Evolutionary conservation across 2,888 invertebrate genomes (phyloP).

Genomic region (Agrotis ipsilon): DNA sequence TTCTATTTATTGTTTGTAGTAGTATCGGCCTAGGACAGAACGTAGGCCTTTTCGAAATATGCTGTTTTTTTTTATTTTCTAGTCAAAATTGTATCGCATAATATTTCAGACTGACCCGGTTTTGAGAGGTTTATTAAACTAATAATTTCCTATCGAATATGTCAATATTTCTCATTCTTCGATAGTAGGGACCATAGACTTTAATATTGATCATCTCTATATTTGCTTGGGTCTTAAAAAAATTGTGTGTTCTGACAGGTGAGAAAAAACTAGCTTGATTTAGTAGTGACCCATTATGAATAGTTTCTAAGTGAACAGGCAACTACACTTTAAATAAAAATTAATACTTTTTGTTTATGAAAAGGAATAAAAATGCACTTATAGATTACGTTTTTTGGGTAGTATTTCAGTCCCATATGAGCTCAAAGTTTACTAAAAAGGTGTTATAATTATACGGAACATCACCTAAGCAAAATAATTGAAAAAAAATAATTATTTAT

Average conservation of each 20-base stretch:
- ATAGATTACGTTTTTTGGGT: too few relatives aligned
- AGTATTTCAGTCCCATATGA: too few relatives aligned
- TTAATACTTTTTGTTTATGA: not conserved
- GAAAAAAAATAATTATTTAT: too few relatives aligned
- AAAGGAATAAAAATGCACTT: not conserved
- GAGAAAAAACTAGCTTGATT: not conserved
- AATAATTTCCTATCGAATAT: conserved; percentile 74
- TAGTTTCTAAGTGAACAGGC: too few relatives aligned
- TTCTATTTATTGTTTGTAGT: conserved; percentile 50
- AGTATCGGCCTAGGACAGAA: conserved; percentile 54
- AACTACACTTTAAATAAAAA: not conserved
- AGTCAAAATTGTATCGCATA: conserved; percentile 70
- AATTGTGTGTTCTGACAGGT: conserved; percentile 29
- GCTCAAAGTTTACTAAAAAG: too few relatives aligned
- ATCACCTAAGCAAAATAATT: too few relatives aligned
- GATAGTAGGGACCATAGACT: conserved; percentile 88
- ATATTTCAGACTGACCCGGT: conserved; percentile 76
- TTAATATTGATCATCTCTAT: conserved; percentile 75
- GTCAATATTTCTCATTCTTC: conserved; percentile 76
- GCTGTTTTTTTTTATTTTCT: conserved; percentile 59
- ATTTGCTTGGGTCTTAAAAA: conserved; percentile 71
- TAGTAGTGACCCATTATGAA: too few relatives aligned
- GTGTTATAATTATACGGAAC: too few relatives aligned
- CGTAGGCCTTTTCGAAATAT: conserved; percentile 32
- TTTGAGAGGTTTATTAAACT: conserved; percentile 73